phyloP scores from a whole-genome alignment of 2,113 vertebrate species.

The Elephas maximus region DNA sequence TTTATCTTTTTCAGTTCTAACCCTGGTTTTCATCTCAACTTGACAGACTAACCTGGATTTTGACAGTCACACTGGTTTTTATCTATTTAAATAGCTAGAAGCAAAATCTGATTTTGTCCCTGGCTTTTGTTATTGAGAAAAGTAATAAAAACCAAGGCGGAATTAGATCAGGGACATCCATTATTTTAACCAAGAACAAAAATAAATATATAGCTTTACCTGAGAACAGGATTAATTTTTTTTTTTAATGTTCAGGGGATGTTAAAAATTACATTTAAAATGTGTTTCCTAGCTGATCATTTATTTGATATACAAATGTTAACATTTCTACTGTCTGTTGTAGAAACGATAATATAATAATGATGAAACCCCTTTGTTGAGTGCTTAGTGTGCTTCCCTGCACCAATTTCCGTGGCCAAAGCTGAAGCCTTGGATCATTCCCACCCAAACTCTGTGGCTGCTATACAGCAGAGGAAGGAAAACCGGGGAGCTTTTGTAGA shows the following conservation, averaged over 20 bases:
- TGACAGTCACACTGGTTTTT: constrained; percentile 59
- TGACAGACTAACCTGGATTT: constrained; percentile 57
- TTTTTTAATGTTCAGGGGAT: not conserved
- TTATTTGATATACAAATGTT: constrained; percentile 51
- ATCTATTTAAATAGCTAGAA: constrained; percentile 65
- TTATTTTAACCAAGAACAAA: constrained; percentile 77
- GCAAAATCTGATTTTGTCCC: constrained; percentile 73
- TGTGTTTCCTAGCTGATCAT: constrained; percentile 30
- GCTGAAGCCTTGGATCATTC: not conserved
- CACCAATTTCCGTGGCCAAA: not conserved
- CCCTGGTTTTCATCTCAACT: constrained; percentile 52
- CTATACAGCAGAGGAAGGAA: not conserved
- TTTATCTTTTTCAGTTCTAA: constrained; percentile 58
- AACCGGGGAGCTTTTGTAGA: not conserved
- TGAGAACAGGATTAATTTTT: constrained; percentile 49
- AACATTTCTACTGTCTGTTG: not conserved
- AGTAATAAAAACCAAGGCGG: constrained; percentile 54
- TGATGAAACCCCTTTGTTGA: not conserved
- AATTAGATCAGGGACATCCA: constrained; percentile 64
- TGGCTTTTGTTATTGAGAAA: constrained; percentile 75
- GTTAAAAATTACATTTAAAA: constrained; percentile 52
- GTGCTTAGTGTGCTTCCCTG: not conserved
- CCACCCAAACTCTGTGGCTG: not conserved
- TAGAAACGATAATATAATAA: not conserved
- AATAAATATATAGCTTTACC: constrained; percentile 45